A percentile compares a stretch with the other conserved stretches of the same genome.
Conservation (phyloP, 2,113 vertebrate species). For the Chlorodrepanis virens region DNA sequence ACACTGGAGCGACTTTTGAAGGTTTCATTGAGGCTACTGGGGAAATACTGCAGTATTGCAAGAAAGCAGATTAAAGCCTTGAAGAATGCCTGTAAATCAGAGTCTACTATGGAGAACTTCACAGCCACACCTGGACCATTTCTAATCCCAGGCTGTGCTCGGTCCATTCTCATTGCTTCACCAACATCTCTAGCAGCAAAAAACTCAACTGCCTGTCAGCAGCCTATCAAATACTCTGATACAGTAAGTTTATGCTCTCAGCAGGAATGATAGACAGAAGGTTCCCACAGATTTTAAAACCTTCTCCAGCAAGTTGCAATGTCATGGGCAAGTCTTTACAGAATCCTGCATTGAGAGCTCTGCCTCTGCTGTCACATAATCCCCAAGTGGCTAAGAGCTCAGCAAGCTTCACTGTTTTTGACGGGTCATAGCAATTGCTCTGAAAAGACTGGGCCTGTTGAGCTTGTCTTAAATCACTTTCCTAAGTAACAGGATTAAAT, state of each 20-base stretch:
- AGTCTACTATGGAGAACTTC: neutral
- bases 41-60: too few relatives aligned
- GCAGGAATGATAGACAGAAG: neutral
- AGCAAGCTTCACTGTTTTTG: neutral
- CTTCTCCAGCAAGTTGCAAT: neutral
- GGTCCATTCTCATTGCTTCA: neutral
- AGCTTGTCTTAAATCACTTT: neutral
- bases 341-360: neutral
- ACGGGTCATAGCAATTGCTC: neutral
- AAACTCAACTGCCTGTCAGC: neutral
- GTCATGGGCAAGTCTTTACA: neutral
- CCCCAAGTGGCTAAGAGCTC: neutral
- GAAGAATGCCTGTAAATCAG: neutral
- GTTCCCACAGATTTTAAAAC: neutral
- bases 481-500: neutral
- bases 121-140: neutral
- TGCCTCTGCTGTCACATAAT: neutral
- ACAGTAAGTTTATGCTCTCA: neutral
- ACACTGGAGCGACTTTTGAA: accelerated
- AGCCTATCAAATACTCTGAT: neutral
- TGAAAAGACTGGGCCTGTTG: neutral
- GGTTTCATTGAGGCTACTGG: neutral
- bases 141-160: neutral
- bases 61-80: neutral
- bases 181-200: neutral